Base-by-base conservation (phyloP, 1,140 invertebrate genomes). In the Hestina assimilis region DNA sequence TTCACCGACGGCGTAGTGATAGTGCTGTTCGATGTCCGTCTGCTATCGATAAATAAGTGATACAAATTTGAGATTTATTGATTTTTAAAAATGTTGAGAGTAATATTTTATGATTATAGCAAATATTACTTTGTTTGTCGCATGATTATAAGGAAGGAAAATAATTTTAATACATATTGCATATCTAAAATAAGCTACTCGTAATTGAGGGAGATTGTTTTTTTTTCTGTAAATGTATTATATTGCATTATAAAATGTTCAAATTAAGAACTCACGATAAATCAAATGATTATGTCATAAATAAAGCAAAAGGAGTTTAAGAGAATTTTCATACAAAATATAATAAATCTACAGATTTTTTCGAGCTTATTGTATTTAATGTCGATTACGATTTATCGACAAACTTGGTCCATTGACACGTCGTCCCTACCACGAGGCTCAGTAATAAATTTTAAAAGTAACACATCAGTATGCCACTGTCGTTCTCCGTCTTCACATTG, bases 361-460 rank as follows among this genome's bases (percentile, higher is more conserved):
- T 38, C 4, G 6, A 2, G 1, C 21, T 52, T 40, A 48, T 35
- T 48, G 19, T 48, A 48, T 48, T 48, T 17, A 35, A 48, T 35
- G 31, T 33, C 12, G 17, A 9, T 7, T 3, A 14, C 15, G 38
- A 31, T 52, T 41, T 52, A 52, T 52, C 50, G 50, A 52, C 33
- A 52, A 52, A 52, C 38, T 52, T 52, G 15, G 50, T 11, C 38
- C 50, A 31, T 52, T 52, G 23, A 17, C 50, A 26, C 38, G 24
- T 42, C 50, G 11, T 48, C 46, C 31, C 24, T 46, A 58, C 26
- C 55, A 46, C 28, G 41, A 58, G 59, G 52, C 54, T 50, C 33
- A 56, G 73, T 75, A 79, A 79, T 81, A 82, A 81, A 82, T 81
- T 81, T 82, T 74, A 80, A 85, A 72, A 81, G 69, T 79, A 79